phyloP scores from a whole-genome alignment of 1,140 invertebrate genomes.

The Aphaenogaster ashmeadi region DNA sequence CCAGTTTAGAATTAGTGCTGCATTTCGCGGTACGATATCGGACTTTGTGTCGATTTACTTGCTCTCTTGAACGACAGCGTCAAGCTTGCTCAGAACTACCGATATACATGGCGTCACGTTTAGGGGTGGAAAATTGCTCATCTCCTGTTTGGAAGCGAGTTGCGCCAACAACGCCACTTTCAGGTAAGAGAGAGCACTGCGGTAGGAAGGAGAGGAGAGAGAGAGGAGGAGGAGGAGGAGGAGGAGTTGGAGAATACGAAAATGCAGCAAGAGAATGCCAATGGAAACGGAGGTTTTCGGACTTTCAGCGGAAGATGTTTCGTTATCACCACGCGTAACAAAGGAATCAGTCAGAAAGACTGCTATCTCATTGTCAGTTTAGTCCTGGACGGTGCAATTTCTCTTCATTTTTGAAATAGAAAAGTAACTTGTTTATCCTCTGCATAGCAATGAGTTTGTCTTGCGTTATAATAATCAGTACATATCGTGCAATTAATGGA shows the following conservation, averaged over 20 bases:
- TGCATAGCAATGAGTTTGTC: slow-evolving; percentile 3
- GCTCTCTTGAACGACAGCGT: slow-evolving; percentile 44
- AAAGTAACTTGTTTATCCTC: not conserved
- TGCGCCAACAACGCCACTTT: slow-evolving; percentile 50
- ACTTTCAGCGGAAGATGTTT: not conserved
- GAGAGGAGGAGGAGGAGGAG: not conserved
- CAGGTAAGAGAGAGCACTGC: slow-evolving; percentile 21
- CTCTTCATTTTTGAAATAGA: not conserved
- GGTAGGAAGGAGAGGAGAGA: not conserved
- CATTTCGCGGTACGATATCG: slow-evolving; percentile 36
- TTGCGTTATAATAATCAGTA: not conserved
- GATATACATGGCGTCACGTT: slow-evolving; percentile 42
- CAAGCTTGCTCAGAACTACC: slow-evolving; percentile 40
- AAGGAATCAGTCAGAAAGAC: slow-evolving; percentile 12
- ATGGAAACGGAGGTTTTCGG: slow-evolving; percentile 25
- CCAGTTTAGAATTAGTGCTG: slow-evolving; percentile 20
- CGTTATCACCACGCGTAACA: slow-evolving; percentile 14
- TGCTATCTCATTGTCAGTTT: slow-evolving; percentile 4
- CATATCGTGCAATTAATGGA: not conserved
- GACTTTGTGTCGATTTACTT: slow-evolving; percentile 58
- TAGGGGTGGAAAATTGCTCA: slow-evolving; percentile 61
- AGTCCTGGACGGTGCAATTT: not conserved
- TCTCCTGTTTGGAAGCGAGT: slow-evolving; percentile 63
- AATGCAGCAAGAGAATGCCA: slow-evolving; percentile 32
- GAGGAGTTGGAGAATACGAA: not conserved